Conservation (phyloP, 2,797 vertebrate species). For the Psittacula echo region DNA sequence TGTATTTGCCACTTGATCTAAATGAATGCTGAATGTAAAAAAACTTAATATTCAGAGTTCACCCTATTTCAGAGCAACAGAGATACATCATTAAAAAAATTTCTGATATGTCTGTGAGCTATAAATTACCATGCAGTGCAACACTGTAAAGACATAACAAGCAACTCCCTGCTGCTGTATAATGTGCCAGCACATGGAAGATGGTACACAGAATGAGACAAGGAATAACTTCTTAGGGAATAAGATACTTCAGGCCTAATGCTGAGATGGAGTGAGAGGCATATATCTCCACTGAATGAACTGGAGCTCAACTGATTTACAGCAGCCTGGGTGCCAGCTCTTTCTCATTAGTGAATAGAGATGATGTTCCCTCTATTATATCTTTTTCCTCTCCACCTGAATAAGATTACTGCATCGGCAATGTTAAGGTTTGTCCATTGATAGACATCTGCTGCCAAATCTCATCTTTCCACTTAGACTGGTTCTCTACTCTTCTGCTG, state of each 20-base stretch:
- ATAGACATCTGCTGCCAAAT: background rate
- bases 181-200: background rate
- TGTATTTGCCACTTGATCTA: background rate
- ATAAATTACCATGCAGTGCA: background rate
- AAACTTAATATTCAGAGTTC: background rate
- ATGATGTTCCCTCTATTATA: background rate
- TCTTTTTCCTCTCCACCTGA: background rate
- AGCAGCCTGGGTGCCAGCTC: background rate
- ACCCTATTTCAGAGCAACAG: background rate
- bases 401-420: background rate
- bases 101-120: background rate
- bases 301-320: background rate
- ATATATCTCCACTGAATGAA: background rate
- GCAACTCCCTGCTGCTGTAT: background rate
- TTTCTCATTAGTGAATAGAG: constrained; percentile 2
- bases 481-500: background rate
- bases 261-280: background rate
- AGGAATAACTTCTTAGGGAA: background rate
- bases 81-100: constrained; percentile 1
- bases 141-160: background rate
- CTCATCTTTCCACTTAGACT: background rate
- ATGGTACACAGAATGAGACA: background rate
- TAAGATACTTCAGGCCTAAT: background rate
- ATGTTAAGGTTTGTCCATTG: background rate
- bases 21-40: constrained; percentile 1